These are phyloP conservation scores for Lottia scabra DNA, from an alignment of 2,888 invertebrate genomes.

Conservation along the genomic window DNA sequence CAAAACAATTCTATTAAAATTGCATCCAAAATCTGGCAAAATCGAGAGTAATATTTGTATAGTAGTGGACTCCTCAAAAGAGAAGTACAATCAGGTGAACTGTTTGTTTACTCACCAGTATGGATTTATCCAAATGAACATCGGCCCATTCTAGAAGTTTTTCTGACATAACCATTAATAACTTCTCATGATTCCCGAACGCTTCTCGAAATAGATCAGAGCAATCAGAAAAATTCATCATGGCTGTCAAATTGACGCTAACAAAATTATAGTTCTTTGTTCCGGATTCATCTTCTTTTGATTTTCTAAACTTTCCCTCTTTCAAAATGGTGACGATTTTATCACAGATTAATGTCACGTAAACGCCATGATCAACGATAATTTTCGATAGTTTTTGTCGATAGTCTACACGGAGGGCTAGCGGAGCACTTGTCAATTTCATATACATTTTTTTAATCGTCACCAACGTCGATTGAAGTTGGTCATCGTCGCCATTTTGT, in stretches of 20 bases:
- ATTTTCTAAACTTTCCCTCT: background rate
- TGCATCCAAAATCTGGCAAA: too few relatives aligned
- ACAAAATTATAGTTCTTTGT: too few relatives aligned
- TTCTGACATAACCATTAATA: background rate
- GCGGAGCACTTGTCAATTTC: too few relatives aligned
- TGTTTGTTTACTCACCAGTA: background rate
- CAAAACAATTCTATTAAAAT: too few relatives aligned
- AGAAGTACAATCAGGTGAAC: too few relatives aligned
- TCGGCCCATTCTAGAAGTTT: background rate
- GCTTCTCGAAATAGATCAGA: background rate
- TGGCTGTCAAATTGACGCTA: too few relatives aligned
- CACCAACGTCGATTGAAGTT: too few relatives aligned
- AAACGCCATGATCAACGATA: background rate
- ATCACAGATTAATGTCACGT: background rate
- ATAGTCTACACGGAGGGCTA: background rate
- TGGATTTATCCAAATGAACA: background rate
- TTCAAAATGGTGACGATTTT: background rate
- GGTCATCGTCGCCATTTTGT: too few relatives aligned
- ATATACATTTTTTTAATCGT: too few relatives aligned
- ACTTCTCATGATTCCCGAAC: background rate
- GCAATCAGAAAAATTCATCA: background rate
- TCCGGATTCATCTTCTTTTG: background rate
- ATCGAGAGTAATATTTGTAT: too few relatives aligned
- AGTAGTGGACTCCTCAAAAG: too few relatives aligned
- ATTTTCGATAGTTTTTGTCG: background rate